Evolutionary conservation across 2,113 vertebrate species (phyloP).

Genomic region (Pheucticus melanocephalus): DNA sequence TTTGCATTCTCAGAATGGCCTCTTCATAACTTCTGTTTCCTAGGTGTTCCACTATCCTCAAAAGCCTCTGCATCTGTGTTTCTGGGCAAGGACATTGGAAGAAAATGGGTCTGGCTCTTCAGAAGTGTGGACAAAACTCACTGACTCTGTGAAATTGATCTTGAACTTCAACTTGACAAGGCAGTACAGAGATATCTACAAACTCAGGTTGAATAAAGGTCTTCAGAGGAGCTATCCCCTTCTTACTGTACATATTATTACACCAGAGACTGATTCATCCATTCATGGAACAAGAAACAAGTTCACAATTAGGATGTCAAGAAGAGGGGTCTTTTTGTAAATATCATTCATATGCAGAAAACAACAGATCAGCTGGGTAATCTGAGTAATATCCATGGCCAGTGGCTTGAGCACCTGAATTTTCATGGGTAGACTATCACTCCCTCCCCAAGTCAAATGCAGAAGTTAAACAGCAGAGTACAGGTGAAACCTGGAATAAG

Average conservation of each 20-base stretch:
- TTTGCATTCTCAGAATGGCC: not conserved
- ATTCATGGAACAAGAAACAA: not conserved
- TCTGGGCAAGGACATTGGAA: not conserved
- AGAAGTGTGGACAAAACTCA: not conserved
- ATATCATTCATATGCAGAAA: not conserved
- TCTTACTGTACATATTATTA: not conserved
- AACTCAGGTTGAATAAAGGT: not conserved
- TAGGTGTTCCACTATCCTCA: not conserved
- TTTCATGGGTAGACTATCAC: not conserved
- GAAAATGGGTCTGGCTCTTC: not conserved
- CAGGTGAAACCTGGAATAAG: not conserved
- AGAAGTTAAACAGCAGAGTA: not conserved
- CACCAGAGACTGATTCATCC: accelerated
- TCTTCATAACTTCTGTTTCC: not conserved
- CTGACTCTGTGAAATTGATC: not conserved
- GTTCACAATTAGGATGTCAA: not conserved
- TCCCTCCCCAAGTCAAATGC: not conserved
- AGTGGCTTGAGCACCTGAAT: not conserved
- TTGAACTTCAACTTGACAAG: not conserved
- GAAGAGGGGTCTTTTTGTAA: not conserved
- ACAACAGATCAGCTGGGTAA: not conserved
- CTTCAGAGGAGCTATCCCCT: not conserved
- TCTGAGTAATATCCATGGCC: not conserved
- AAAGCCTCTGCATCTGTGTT: not conserved
- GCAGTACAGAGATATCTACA: not conserved